Percentiles rank a stretch among this genome's conserved stretches.
These are phyloP conservation scores for Ceratoteleas bidentatus DNA, from an alignment of 1,140 invertebrate genomes.

Conservation along the genomic window DNA sequence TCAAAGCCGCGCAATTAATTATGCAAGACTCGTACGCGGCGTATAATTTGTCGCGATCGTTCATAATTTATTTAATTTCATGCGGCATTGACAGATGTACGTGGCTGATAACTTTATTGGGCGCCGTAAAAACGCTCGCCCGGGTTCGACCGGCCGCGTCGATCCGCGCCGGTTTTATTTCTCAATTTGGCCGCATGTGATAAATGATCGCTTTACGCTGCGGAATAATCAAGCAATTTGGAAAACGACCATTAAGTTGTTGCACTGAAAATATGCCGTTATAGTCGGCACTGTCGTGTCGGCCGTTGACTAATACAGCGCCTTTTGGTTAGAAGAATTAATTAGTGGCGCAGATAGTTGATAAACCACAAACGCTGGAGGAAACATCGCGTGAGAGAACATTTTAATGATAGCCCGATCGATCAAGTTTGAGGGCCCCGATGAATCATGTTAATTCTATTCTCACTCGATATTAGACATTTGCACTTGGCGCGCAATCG, in stretches of 20 bases:
- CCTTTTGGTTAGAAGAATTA: constrained; percentile 59
- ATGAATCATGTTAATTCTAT: constrained; percentile 61
- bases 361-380: constrained; percentile 59
- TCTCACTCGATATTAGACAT: constrained; percentile 45
- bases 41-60: constrained; percentile 29
- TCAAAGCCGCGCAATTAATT: constrained; percentile 36
- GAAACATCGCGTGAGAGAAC: constrained; percentile 65
- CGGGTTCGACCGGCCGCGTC: too few species aligned
- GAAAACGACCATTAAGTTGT: constrained; percentile 52
- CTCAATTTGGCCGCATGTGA: constrained; percentile 24
- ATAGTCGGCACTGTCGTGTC: constrained; percentile 31
- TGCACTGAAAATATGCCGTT: constrained; percentile 25
- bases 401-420: constrained; percentile 64
- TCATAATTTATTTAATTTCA: constrained; percentile 44
- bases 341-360: constrained; percentile 56
- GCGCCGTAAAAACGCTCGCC: background rate
- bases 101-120: constrained; percentile 14
- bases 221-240: constrained; percentile 49
- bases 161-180: constrained; percentile 8
- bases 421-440: constrained; percentile 61
- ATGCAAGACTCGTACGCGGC: constrained; percentile 27
- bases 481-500: constrained; percentile 43
- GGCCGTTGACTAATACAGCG: constrained; percentile 40
- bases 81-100: constrained; percentile 25
- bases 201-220: constrained; percentile 31